phyloP scores from a whole-genome alignment of 2,888 invertebrate species.

The Spialia ferax region DNA sequence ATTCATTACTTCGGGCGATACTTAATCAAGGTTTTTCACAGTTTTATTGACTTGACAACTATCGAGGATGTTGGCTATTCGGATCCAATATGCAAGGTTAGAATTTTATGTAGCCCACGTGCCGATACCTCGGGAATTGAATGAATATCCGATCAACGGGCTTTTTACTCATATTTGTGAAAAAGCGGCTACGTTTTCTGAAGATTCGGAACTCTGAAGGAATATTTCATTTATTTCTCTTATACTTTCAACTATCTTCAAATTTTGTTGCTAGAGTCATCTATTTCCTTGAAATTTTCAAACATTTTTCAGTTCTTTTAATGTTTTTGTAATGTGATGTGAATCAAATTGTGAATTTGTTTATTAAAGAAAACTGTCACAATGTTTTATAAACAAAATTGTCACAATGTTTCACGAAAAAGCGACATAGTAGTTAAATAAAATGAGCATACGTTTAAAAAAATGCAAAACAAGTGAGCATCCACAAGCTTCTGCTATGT shows the following conservation, averaged over 20 bases:
- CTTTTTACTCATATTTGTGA: conserved; percentile 33
- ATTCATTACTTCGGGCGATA: too few species aligned
- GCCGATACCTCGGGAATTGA: conserved; percentile 25
- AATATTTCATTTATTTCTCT: conserved; percentile 2
- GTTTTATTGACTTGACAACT: conserved; percentile 43
- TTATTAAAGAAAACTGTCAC: too few species aligned
- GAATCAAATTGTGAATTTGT: too few species aligned
- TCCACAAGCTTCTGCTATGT: too few species aligned
- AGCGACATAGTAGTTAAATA: too few species aligned
- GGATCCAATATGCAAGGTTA: conserved; percentile 43
- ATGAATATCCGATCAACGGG: conserved; percentile 35
- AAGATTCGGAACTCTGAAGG: neutral
- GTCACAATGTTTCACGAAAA: too few species aligned
- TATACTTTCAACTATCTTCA: neutral
- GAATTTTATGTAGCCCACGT: conserved; percentile 47
- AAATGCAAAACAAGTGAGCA: too few species aligned
- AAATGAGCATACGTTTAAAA: too few species aligned
- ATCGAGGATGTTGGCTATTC: conserved; percentile 39
- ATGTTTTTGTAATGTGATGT: too few species aligned
- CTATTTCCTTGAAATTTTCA: neutral
- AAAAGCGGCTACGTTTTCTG: conserved; percentile 28
- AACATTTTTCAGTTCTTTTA: neutral
- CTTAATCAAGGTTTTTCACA: conserved; percentile 25
- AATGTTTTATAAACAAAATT: too few species aligned
- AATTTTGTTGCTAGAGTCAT: neutral